Evolutionary conservation across 1,140 invertebrate genomes (phyloP).

Genomic region (Doryteuthis pealeii): DNA sequence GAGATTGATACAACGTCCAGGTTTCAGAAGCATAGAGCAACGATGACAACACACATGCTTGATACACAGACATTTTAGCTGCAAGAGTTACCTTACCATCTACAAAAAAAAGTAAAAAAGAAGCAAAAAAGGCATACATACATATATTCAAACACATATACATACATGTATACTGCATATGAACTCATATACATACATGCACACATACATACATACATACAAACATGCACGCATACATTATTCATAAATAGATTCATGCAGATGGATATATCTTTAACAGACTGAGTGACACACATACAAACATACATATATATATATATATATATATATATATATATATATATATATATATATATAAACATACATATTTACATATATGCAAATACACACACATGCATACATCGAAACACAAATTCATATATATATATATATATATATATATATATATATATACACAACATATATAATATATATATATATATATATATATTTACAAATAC

Average conservation of each 20-base stretch:
- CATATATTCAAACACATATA: too few species aligned
- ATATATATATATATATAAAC: neutral
- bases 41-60: too few species aligned
- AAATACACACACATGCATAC: neutral
- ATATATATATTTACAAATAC: too few species aligned
- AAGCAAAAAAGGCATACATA: too few species aligned
- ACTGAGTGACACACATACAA: neutral
- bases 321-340: neutral
- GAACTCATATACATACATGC: too few species aligned
- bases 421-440: neutral
- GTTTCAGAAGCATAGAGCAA: too few species aligned
- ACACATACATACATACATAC: too few species aligned
- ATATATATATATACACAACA: neutral
- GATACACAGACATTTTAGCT: too few species aligned
- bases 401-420: neutral
- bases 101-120: too few species aligned
- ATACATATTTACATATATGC: neutral
- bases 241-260: neutral
- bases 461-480: neutral
- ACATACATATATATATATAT: neutral
- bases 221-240: neutral
- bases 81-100: too few species aligned
- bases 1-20: too few species aligned
- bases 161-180: too few species aligned
- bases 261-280: neutral